A percentile compares a stretch with the other conserved stretches of the same genome.
These are phyloP conservation scores for Eulemur macaco DNA, from an alignment of 2,113 vertebrate species.

Conservation along the genomic window DNA sequence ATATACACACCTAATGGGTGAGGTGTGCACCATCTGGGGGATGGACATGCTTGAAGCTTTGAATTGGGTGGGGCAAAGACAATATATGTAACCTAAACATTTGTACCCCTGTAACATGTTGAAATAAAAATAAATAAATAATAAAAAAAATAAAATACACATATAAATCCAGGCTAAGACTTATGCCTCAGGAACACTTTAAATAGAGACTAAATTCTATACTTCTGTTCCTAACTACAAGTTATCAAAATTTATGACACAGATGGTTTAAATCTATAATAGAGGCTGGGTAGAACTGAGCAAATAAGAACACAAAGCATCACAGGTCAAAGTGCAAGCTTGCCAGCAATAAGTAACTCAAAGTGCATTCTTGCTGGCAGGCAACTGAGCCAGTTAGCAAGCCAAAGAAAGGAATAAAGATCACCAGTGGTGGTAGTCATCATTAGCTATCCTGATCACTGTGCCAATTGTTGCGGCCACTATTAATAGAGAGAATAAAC, in stretches of 20 bases:
- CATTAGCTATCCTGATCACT: accelerated
- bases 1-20: too few relatives aligned
- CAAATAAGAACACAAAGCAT: background rate
- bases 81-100: too few relatives aligned
- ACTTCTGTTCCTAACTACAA: background rate
- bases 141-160: too few relatives aligned
- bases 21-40: too few relatives aligned
- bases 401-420: background rate
- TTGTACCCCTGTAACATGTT: too few relatives aligned
- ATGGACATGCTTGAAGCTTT: too few relatives aligned
- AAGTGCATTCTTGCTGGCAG: background rate
- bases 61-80: too few relatives aligned
- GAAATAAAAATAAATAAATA: too few relatives aligned
- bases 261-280: background rate
- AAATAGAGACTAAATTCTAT: background rate
- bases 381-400: background rate
- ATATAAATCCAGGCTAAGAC: background rate
- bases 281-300: background rate
- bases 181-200: accelerated
- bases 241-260: background rate
- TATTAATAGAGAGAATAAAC: background rate
- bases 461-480: background rate
- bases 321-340: background rate
- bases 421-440: accelerated
- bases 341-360: background rate